Conservation (phyloP, 2,113 vertebrate species). For the Trochalopteron elliotii region DNA sequence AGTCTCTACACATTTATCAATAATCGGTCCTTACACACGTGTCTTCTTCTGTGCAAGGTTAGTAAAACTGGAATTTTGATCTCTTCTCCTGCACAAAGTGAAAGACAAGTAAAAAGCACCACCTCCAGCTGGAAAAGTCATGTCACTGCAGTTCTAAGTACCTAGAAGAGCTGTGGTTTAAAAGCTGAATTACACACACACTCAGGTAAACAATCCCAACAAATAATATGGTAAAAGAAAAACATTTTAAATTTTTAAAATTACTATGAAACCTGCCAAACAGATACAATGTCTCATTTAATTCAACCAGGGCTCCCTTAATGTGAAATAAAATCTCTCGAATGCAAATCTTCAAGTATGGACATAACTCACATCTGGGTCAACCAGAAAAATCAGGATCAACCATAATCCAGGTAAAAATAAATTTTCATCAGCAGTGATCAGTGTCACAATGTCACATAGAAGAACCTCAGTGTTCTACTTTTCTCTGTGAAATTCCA, state of each 20-base stretch:
- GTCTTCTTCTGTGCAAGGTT: not conserved
- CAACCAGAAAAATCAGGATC: not conserved
- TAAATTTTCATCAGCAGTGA: not conserved
- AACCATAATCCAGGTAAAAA: not conserved
- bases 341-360: not conserved
- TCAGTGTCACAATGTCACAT: not conserved
- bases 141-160: not conserved
- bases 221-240: not conserved
- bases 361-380: not conserved
- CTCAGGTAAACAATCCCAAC: fast-evolving
- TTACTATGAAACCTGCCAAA: not conserved
- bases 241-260: not conserved
- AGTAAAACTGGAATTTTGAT: not conserved
- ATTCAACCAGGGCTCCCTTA: not conserved
- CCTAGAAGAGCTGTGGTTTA: not conserved
- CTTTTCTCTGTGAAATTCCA: not conserved
- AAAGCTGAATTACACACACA: not conserved
- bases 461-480: not conserved
- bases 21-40: not conserved
- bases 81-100: not conserved
- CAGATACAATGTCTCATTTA: not conserved
- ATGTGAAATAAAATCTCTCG: not conserved
- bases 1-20: not conserved
- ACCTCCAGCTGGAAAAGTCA: not conserved
- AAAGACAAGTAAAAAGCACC: not conserved